Evolutionary conservation across 2,797 vertebrate species (phyloP), one percentile per base, ranked within the genome.

Genomic region (Luscinia megarhynchos): DNA sequence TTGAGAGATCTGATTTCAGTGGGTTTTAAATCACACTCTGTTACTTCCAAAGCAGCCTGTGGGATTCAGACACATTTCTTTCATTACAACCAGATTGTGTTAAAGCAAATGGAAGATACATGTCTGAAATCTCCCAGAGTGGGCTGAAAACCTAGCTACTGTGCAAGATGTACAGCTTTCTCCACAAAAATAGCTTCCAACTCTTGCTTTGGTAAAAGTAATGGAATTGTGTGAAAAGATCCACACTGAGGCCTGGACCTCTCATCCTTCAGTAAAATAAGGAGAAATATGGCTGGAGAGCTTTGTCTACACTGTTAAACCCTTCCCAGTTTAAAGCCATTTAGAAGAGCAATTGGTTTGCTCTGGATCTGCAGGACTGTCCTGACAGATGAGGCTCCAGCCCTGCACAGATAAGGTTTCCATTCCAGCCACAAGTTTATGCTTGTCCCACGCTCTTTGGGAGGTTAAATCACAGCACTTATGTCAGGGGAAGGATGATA

Each of bases 41-140:
- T 29, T 63, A 43, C 24, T 82, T 93, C 50, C 90, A 90, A 79
- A 74, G 92, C 57, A 96, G 72, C 75, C 72, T 73, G 29, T 12
- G 51, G 84, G 67, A 87, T 83, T 92, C 90, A 93, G 77, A 83
- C 59, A 67, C 55, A 9, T 45, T 59, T 41, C 54, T 94, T 90
- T 87, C 78, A 61, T 90, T 77, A 64, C 80, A 87, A 54, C n/a
- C 61, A 68, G 59, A 20, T 11, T 59, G 26, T 89, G 80, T 63
- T 91, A 88, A 61, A 91, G 80, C 22, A 89, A 95, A 90, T 77
- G 90, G 77, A 93, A 94, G 78, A 85, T 80, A 32, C 40, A 40
- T 90, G 81, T 85, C 78, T 84, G 64, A 87, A 93, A 96, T 85
- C 59, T 87, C 57, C 86, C 89, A 50, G 81, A 80, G 70, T 74